phyloP scores from a whole-genome alignment of 2,113 vertebrate species.

The Isurus oxyrinchus region DNA sequence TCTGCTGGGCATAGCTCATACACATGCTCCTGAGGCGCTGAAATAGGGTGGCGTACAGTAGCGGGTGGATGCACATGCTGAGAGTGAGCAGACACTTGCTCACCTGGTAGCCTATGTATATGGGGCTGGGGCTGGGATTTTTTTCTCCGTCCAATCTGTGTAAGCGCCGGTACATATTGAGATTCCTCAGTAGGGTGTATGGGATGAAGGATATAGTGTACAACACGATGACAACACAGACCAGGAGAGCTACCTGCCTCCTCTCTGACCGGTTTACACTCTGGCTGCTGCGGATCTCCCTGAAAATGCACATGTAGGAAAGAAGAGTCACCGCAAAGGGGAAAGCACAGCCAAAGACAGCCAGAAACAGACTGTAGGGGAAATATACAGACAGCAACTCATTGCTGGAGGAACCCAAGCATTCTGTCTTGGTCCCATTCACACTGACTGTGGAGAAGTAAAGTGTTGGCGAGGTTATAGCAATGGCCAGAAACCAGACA shows the following conservation, averaged over 20 bases:
- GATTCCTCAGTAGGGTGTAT: slow-evolving; percentile 56
- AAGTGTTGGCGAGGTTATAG: slow-evolving; percentile 56
- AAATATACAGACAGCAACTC: not conserved
- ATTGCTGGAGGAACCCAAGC: slow-evolving; percentile 42
- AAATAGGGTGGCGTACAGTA: slow-evolving; percentile 66
- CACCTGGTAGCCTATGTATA: slow-evolving; percentile 54
- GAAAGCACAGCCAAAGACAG: slow-evolving; percentile 55
- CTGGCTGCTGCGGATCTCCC: slow-evolving; percentile 53
- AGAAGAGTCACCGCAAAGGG: slow-evolving; percentile 63
- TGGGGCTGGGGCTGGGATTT: fast-evolving
- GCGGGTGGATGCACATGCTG: slow-evolving; percentile 72
- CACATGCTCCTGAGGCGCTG: slow-evolving; percentile 52
- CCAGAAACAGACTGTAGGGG: slow-evolving; percentile 55
- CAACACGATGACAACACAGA: slow-evolving; percentile 54
- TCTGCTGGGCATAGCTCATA: not conserved
- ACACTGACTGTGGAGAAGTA: slow-evolving; percentile 42
- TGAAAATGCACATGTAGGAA: slow-evolving; percentile 56
- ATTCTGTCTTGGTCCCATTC: not conserved
- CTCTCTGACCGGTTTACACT: slow-evolving; percentile 54
- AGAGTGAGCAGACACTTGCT: slow-evolving; percentile 60
- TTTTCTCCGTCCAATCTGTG: fast-evolving
- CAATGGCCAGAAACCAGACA: slow-evolving; percentile 55
- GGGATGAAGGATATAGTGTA: slow-evolving; percentile 69
- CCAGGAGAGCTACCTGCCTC: slow-evolving; percentile 56
- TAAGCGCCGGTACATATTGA: slow-evolving; percentile 44